phyloP scores from a whole-genome alignment of 2,113 vertebrate species.

The Ascaphus truei region DNA sequence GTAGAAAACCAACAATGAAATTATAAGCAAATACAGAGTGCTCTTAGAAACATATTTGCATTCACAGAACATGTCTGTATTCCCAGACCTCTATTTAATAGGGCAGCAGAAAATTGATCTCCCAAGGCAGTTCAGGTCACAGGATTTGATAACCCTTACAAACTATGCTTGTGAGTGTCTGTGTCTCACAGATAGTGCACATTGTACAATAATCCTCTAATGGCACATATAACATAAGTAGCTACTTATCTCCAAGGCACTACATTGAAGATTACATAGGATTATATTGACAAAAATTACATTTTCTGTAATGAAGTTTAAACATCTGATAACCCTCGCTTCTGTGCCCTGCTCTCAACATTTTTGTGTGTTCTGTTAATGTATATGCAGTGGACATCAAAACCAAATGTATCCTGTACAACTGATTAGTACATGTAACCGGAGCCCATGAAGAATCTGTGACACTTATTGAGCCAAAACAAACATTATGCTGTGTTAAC shows the following conservation, averaged over 20 bases:
- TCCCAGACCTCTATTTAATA: conserved; percentile 56
- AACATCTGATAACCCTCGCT: conserved; percentile 76
- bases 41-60: conserved; percentile 14
- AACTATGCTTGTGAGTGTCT: conserved; percentile 71
- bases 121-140: conserved; percentile 74
- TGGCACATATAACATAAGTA: conserved; percentile 88
- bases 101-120: conserved; percentile 76
- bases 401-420: conserved; percentile 73
- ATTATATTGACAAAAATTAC: conserved; percentile 94
- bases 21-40: neutral
- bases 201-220: conserved; percentile 89
- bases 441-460: conserved; percentile 68
- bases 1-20: neutral
- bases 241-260: conserved; percentile 81
- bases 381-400: conserved; percentile 66
- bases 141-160: conserved; percentile 88
- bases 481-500: conserved; percentile 61
- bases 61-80: conserved; percentile 34
- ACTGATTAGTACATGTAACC: conserved; percentile 77
- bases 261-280: conserved; percentile 87
- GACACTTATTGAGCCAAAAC: conserved; percentile 62
- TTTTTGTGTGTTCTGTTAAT: conserved; percentile 65
- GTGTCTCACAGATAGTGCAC: conserved; percentile 67
- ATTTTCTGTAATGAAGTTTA: conserved; percentile 88
- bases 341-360: conserved; percentile 52